Evolutionary conservation across 2,797 vertebrate genomes (phyloP).

Genomic region (Dallia pectoralis): DNA sequence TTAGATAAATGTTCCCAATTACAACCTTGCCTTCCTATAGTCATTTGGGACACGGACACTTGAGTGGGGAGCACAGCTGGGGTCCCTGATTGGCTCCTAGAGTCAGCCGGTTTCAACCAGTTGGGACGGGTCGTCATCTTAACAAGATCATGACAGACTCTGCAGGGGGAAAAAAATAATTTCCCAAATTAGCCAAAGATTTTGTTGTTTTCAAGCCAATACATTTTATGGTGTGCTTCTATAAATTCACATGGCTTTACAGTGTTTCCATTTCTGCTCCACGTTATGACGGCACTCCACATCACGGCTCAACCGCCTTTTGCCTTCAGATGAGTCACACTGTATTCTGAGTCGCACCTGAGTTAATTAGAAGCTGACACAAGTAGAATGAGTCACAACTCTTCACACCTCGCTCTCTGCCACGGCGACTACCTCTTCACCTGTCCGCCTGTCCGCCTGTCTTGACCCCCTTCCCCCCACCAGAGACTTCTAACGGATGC

Average conservation of each 20-base stretch:
- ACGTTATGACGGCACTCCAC: background rate
- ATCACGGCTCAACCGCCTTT: background rate
- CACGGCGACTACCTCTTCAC: background rate
- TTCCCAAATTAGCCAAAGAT: no score
- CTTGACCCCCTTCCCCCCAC: background rate
- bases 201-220: no score
- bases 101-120: conserved; percentile 12
- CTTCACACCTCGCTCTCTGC: background rate
- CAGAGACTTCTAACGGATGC: background rate
- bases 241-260: background rate
- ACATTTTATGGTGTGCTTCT: background rate
- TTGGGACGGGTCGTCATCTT: conserved; percentile 24
- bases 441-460: no score
- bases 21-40: conserved; percentile 49
- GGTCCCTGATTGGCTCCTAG: conserved; percentile 10
- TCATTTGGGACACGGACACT: conserved; percentile 54
- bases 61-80: conserved; percentile 1
- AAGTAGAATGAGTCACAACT: conserved; percentile 1
- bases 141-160: conserved; percentile 28
- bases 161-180: no score
- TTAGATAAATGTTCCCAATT: conserved; percentile 69
- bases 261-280: background rate
- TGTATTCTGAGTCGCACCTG: background rate
- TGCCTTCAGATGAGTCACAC: background rate
- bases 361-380: background rate